These are phyloP conservation scores for Holotrichia oblita DNA, from an alignment of 1,140 invertebrate genomes.

Conservation along the genomic window DNA sequence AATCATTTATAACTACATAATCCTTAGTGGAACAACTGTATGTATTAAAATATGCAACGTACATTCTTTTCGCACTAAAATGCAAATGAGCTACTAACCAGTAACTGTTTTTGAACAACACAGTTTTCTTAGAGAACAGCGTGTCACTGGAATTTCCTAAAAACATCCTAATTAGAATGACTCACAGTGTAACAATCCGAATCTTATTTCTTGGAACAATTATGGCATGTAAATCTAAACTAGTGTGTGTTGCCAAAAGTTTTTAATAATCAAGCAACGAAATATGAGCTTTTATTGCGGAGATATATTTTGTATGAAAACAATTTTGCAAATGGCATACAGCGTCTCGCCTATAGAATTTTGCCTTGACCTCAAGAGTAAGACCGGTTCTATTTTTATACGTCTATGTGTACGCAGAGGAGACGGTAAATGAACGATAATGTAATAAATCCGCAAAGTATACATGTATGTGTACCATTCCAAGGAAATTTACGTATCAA, in stretches of 20 bases:
- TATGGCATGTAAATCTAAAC: background rate
- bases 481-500: background rate
- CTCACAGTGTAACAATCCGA: background rate
- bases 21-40: too few species aligned
- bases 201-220: conserved; percentile 5
- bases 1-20: too few species aligned
- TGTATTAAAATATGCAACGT: too few species aligned
- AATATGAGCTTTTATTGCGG: background rate
- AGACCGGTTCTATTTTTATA: conserved; percentile 29
- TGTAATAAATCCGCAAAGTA: background rate
- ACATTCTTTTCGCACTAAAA: too few species aligned
- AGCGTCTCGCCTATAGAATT: background rate
- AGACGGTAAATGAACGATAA: conserved; percentile 18
- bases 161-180: conserved; percentile 3
- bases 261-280: background rate
- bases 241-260: background rate
- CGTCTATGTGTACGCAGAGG: background rate
- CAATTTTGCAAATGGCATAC: background rate
- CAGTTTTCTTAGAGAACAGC: background rate
- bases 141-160: background rate
- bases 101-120: background rate
- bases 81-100: background rate
- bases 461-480: background rate
- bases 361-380: conserved; percentile 19
- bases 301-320: background rate